A percentile compares a stretch with the other conserved stretches of the same genome.
Conservation (phyloP, 2,888 invertebrate species). For the Pycnomerus fuliginosus region DNA sequence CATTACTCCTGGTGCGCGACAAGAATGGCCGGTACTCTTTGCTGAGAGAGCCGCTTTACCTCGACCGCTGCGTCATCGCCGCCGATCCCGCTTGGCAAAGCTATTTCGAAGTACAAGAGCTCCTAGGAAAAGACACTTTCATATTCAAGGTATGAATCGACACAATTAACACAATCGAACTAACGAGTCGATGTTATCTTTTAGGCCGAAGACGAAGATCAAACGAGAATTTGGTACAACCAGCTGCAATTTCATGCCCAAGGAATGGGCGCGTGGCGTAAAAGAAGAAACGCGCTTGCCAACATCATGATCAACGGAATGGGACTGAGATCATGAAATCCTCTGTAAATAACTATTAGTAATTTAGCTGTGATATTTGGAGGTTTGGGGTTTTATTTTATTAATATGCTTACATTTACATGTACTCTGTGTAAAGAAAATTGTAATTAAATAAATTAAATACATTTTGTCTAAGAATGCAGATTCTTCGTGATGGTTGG, state of each 20-base stretch:
- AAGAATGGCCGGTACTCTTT: constrained; percentile 85
- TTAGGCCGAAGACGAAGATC: constrained; percentile 86
- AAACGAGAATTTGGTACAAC: constrained; percentile 87
- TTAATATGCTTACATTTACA: too few species aligned
- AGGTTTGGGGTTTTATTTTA: constrained; percentile 45
- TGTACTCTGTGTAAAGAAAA: too few species aligned
- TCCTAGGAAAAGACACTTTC: constrained; percentile 88
- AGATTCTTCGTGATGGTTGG: too few species aligned
- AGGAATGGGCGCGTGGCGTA: constrained; percentile 90
- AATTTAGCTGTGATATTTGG: constrained; percentile 56
- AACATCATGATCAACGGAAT: constrained; percentile 95
- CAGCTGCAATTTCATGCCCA: constrained; percentile 89
- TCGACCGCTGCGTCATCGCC: constrained; percentile 89
- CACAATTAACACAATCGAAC: constrained; percentile 12
- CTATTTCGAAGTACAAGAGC: constrained; percentile 93
- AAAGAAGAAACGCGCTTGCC: constrained; percentile 88
- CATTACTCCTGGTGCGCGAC: constrained; percentile 83
- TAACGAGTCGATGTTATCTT: too few species aligned
- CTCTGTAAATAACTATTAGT: constrained; percentile 44
- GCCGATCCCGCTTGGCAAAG: constrained; percentile 90
- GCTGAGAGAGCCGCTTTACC: constrained; percentile 84
- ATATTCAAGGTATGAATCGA: constrained; percentile 92
- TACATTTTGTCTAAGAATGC: too few species aligned
- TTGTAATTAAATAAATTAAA: too few species aligned
- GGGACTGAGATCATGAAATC: constrained; percentile 53